Evolutionary conservation across 2,888 invertebrate genomes (phyloP), one percentile per base, ranked within the genome.

Genomic region (Macrophya alboannulata): DNA sequence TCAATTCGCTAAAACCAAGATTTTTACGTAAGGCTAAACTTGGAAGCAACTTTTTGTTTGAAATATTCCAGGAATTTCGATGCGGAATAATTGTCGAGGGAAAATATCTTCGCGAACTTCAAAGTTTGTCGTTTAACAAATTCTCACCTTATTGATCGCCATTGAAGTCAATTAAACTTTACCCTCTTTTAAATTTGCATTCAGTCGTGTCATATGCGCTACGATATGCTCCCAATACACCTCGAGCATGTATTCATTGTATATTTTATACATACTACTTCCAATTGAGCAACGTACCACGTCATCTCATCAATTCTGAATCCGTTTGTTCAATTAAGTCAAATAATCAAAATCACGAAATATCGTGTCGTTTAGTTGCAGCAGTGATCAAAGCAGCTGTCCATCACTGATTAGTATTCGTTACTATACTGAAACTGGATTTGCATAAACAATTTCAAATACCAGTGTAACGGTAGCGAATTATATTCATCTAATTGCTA

Each of bases 91-190:
- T 25, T 37, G 12, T 17, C 71, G 1, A 17, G 12, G 12, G 48
- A 55, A 51, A 77, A 77, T 77, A 77, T 74, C 21, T n/a, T 40
- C 10, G 76, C 25, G 48, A 76, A 48, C 37, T 76, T 76, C 6
- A 55, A 77, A 51, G 31, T 77, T 37, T 55, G 17, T 15, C 51
- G 37, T 51, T 37, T 77, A 37, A 51, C 9, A n/a, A 77, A n/a
- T 55, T 55, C 25, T 55, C 51, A 17, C 25, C 12, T 55, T 51
- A 77, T 21, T n/a, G 43, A 45, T 74, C 45, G n/a, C 10, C 45
- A 5, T 25, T 21, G 43, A 74, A 45, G 45, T 45, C 8, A 74
- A 74, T 74, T 45, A 15, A 74, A 74, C 72, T 43, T 74, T 45
- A 25, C 31, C 21, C 71, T 40, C 3, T 71, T 40, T 15, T 37